Base-by-base conservation (phyloP, 2,113 vertebrate species). In the Vireo altiloquus region DNA sequence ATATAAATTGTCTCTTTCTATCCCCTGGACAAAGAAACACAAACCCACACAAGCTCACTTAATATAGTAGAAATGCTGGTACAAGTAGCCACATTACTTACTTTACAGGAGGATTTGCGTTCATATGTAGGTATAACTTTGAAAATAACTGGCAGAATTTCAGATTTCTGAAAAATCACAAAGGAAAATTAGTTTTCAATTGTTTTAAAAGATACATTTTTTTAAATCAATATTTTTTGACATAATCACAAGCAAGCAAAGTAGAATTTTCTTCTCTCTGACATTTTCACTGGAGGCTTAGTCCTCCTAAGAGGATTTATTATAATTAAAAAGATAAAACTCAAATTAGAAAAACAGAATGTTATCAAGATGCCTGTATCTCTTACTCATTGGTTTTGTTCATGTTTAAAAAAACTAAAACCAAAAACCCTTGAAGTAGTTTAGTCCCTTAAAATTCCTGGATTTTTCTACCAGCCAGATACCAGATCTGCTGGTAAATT, bases 391-490 rank as follows among this genome's bases (percentile, higher is more conserved):
- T 13, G 21, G 2, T 63, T 89, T 46, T 3, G 2, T 47, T 87
- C 6, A 35, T 4, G 2, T 21, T 69, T 28, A 21, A 11, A 44
- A 37, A 16, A 40, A 27, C 31, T 3, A 53, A 59, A 59, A 23
- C 4, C 25, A 50, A 54, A 52, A 56, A 53, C 0, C 0, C 9
- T 2, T 9, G 1, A 54, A 33, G 1, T 40, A 9, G 4, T 50
- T 63, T 47, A 65, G 5, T 47, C 22, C 20, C 22, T 74, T 82
- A 63, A 78, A 70, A 66, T 46, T 49, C 14, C 23, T 66, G 31
- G 6, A 40, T 61, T 84, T 84, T 81, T 30, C 50, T 65, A 42
- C 8, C 6, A 39, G 23, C 11, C 15, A 81, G 8, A 47, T 65
- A 65, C 6, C 6, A 92, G 5, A 69, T 33, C 9, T 72, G 13